phyloP scores from a whole-genome alignment of 2,113 vertebrate genomes.

The Laticauda colubrina region DNA sequence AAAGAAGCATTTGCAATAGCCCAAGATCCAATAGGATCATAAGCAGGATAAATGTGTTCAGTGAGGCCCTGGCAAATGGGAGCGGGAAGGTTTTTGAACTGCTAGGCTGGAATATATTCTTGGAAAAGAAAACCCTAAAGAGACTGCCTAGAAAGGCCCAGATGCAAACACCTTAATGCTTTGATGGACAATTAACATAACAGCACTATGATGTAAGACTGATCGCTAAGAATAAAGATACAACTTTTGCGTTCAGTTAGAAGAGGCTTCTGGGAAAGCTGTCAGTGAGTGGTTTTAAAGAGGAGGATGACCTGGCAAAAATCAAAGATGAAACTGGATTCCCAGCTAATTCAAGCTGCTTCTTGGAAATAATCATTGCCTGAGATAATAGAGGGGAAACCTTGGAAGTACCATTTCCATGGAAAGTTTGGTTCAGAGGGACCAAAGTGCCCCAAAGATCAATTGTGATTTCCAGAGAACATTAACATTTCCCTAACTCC shows the following conservation, averaged over 20 bases:
- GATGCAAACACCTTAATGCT: not conserved
- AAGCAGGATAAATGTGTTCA: not conserved
- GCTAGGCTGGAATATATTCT: not conserved
- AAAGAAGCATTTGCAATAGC: not conserved
- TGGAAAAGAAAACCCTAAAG: not conserved
- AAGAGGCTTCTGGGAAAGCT: not conserved
- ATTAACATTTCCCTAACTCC: not conserved
- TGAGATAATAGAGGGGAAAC: not conserved
- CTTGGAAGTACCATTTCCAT: not conserved
- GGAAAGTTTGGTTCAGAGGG: not conserved
- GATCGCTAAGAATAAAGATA: not conserved
- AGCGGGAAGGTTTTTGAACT: not conserved
- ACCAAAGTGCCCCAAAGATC: not conserved
- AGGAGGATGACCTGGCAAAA: not conserved
- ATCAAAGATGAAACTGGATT: not conserved
- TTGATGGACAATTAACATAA: rapidly evolving
- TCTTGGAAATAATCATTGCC: not conserved
- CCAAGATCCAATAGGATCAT: not conserved
- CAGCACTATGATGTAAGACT: not conserved
- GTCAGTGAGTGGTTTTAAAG: not conserved
- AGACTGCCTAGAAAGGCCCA: not conserved
- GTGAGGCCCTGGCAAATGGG: not conserved
- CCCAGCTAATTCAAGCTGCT: not conserved
- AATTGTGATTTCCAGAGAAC: not conserved
- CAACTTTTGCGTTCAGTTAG: not conserved